Conservation (phyloP, 2,888 invertebrate species). For the Ophonus ardosiacus region DNA sequence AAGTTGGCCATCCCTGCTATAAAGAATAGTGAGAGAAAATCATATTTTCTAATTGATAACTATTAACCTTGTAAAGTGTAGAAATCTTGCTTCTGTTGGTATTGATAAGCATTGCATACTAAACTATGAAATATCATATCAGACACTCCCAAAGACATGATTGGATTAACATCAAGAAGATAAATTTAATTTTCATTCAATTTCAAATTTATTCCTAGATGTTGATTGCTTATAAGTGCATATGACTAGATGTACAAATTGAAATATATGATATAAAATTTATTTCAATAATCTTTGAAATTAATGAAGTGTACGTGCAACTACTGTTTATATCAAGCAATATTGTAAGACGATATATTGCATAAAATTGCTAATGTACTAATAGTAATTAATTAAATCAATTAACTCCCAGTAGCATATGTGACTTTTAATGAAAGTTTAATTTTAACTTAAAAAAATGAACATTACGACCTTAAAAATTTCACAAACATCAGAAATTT, state of each 20-base stretch:
- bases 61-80: background rate
- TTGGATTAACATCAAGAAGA: background rate
- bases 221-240: constrained; percentile 19
- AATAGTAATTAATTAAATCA: constrained; percentile 49
- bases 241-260: constrained; percentile 19
- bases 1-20: too few relatives aligned
- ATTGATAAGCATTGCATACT: background rate
- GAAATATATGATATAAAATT: constrained; percentile 3
- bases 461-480: constrained; percentile 17
- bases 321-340: constrained; percentile 15
- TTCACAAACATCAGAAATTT: constrained; percentile 4
- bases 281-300: constrained; percentile 26
- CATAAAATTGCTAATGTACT: constrained; percentile 36
- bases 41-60: background rate
- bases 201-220: constrained; percentile 13
- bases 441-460: constrained; percentile 30
- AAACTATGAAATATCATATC: background rate
- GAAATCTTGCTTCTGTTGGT: background rate
- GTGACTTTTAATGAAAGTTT: constrained; percentile 37
- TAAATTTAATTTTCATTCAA: background rate
- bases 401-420: constrained; percentile 41
- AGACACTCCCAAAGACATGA: background rate
- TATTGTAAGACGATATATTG: constrained; percentile 35
- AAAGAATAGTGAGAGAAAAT: background rate
- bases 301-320: constrained; percentile 26